Conservation (phyloP, 2,888 invertebrate genomes). For the Apotomis capreana region DNA sequence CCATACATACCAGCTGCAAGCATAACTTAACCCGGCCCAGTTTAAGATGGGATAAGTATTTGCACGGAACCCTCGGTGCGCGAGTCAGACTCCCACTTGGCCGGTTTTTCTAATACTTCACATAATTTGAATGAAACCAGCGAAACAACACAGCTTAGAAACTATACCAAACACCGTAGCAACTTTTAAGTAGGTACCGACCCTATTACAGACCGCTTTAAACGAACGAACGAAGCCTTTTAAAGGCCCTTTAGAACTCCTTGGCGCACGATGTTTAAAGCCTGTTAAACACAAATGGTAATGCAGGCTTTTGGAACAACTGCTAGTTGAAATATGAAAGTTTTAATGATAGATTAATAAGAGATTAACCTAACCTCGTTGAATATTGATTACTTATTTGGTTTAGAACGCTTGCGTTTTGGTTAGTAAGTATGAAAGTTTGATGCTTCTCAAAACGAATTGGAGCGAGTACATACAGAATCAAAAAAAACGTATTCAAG, state of each 20-base stretch:
- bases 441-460: background rate
- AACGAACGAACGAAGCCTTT: background rate
- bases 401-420: background rate
- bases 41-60: too few relatives aligned
- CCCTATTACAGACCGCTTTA: background rate
- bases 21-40: too few relatives aligned
- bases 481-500: too few relatives aligned
- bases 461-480: too few relatives aligned
- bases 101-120: too few relatives aligned
- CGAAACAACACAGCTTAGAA: too few relatives aligned
- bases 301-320: background rate
- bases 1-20: too few relatives aligned
- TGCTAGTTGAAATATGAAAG: background rate
- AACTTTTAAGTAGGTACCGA: slow-evolving; percentile 2
- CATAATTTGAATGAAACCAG: too few relatives aligned
- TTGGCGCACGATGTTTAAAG: background rate
- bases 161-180: too few relatives aligned
- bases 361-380: background rate
- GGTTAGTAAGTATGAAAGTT: background rate
- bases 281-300: background rate
- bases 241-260: background rate
- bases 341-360: background rate
- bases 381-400: background rate
- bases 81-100: too few relatives aligned
- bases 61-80: too few relatives aligned